These are phyloP conservation scores for Apodemia mormo DNA, from an alignment of 2,888 invertebrate species.

Conservation along the genomic window DNA sequence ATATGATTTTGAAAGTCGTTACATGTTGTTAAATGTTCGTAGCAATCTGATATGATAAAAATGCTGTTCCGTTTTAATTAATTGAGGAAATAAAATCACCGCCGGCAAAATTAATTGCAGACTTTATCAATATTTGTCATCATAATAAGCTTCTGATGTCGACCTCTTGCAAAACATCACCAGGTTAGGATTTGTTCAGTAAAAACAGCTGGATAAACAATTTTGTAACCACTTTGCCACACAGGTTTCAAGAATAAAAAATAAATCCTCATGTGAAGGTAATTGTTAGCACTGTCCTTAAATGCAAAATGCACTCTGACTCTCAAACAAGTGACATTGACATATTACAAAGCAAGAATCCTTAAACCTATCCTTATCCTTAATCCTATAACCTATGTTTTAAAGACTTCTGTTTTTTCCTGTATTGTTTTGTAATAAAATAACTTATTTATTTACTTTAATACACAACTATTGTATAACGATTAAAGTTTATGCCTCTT, in stretches of 20 bases:
- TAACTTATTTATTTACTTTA: too few species aligned
- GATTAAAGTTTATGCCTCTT: too few species aligned
- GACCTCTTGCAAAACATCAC: background rate
- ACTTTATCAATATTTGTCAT: background rate
- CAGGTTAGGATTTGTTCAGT: background rate
- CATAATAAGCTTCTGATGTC: background rate
- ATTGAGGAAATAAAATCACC: background rate
- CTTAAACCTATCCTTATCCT: background rate
- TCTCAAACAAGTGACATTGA: background rate
- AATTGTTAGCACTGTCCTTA: background rate
- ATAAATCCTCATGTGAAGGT: background rate
- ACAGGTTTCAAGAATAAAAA: background rate
- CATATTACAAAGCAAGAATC: background rate
- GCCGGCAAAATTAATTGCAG: background rate
- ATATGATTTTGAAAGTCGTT: background rate
- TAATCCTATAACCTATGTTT: too few species aligned
- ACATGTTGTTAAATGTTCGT: background rate
- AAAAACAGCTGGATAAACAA: background rate
- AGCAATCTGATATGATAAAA: background rate
- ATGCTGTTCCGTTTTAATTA: background rate
- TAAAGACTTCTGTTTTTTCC: background rate
- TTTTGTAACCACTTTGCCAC: background rate
- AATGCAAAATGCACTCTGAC: background rate
- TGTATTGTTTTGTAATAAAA: background rate
- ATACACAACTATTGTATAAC: too few species aligned